Percentiles rank a stretch among this genome's conserved stretches.
These are phyloP conservation scores for Actinia tenebrosa DNA, from an alignment of 64 coral and sea anemone species.

Conservation along the genomic window DNA sequence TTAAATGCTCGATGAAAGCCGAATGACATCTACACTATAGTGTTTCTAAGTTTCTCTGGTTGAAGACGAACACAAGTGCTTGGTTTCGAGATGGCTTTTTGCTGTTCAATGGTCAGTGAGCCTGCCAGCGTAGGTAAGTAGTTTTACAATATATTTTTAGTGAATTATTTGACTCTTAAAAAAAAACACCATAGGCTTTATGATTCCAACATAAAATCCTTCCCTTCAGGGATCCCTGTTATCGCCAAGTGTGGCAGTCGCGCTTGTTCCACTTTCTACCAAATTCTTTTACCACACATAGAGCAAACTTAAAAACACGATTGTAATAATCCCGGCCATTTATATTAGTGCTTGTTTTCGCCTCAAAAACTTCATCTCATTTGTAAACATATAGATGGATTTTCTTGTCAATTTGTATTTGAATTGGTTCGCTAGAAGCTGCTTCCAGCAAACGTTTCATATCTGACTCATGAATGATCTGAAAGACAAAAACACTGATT, in stretches of 20 bases:
- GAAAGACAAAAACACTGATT: no score
- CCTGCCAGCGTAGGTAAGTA: neutral
- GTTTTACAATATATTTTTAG: neutral
- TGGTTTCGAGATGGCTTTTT: neutral
- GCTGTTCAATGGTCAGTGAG: conserved; percentile 4
- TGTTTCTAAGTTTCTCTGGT: neutral
- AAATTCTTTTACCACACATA: neutral
- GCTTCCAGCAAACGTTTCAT: neutral
- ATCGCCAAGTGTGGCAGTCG: neutral
- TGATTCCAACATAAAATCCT: neutral
- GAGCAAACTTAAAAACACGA: neutral
- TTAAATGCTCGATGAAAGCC: neutral
- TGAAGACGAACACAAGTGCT: neutral
- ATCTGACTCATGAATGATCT: no score
- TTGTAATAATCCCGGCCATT: neutral
- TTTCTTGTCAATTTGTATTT: neutral
- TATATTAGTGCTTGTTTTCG: neutral
- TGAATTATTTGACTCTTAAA: neutral
- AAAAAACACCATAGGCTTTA: neutral
- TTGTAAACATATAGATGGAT: neutral
- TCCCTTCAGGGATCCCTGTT: neutral
- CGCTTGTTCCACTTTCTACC: neutral
- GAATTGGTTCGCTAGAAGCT: neutral
- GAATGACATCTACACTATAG: neutral
- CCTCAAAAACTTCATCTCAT: neutral